A percentile compares a stretch with the other conserved stretches of the same genome.
These are phyloP conservation scores for Didymodactylos carnosus DNA, from an alignment of 2,888 invertebrate species.

Conservation along the genomic window DNA sequence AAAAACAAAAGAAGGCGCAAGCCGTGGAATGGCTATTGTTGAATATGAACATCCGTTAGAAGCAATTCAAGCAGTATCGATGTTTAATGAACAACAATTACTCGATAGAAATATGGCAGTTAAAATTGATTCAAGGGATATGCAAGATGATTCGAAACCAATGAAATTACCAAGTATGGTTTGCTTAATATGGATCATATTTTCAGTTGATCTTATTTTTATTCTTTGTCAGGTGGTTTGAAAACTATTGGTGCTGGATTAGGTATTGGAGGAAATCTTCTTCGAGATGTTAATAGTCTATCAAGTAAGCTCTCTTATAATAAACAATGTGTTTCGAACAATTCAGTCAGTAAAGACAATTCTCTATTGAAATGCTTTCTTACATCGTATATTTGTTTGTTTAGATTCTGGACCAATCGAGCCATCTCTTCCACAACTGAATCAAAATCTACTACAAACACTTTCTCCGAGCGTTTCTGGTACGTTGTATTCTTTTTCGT, in stretches of 20 bases:
- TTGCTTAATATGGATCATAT: neutral
- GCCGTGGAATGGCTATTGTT: constrained; percentile 79
- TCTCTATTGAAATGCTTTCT: neutral
- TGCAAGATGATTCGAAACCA: neutral
- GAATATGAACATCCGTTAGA: constrained; percentile 93
- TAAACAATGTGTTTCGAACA: no score
- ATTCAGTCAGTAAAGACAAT: neutral
- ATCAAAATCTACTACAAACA: neutral
- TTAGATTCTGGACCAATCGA: neutral
- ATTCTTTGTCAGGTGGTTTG: neutral
- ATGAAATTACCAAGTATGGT: neutral
- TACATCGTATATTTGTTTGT: neutral
- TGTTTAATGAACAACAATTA: constrained; percentile 39
- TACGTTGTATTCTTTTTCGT: neutral
- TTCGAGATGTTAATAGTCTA: no score
- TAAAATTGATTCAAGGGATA: constrained; percentile 48
- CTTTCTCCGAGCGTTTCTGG: neutral
- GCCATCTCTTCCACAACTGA: neutral
- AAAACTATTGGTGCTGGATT: constrained; percentile 11
- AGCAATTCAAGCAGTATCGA: constrained; percentile 77
- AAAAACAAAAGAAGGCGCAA: constrained; percentile 28
- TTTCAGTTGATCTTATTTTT: neutral
- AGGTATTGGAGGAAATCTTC: neutral
- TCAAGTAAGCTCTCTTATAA: no score
- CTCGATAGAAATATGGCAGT: constrained; percentile 82